Evolutionary conservation across 1,140 invertebrate genomes (phyloP), one percentile per base, ranked within the genome.

Genomic region (Sweltsa coloradensis): DNA sequence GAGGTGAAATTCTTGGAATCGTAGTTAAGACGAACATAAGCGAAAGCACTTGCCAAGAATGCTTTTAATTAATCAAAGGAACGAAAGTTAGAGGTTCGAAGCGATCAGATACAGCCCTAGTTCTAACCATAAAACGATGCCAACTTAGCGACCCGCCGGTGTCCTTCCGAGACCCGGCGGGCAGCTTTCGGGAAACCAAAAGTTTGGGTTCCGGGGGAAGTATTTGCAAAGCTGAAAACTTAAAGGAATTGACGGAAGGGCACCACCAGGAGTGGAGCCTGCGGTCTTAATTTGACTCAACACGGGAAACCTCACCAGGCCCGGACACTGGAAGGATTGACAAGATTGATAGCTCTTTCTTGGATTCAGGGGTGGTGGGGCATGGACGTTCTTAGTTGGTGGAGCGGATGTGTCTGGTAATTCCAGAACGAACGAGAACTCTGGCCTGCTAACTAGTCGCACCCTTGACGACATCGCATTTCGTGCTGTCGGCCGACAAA

Each of bases 221-320:
- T 85, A 85, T 85, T 85, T 80, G 81, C 83, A 88, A 89, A 80
- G 80, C 81, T 87, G 83, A n/a, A 86, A 88, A 87, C 82, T 85
- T 84, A 85, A 86, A 86, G 84, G 41, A 45, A 79, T 80, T 87
- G 78, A 81, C 76, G 78, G 79, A 81, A 81, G 76, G 75, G 76
- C 76, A 85, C 83, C 82, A 85, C 81, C 81, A 86, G 83, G 79
- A 85, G 80, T 84, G 79, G 80, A 84, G 81, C 81, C 80, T 86
- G 83, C 78, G 79, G 83, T n/a, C 82, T 84, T 83, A 85, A 88
- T 87, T 89, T 87, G 83, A 88, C 83, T 88, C 82, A 82, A 81
- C 78, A 78, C 74, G 74, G 76, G 76, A 73, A 83, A 87, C 72
- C 82, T 87, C 76, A 87, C 81, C 81, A 80, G 81, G 83, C 72